Base-by-base conservation (phyloP, 2,888 invertebrate species). In the Dorcus hopei region DNA sequence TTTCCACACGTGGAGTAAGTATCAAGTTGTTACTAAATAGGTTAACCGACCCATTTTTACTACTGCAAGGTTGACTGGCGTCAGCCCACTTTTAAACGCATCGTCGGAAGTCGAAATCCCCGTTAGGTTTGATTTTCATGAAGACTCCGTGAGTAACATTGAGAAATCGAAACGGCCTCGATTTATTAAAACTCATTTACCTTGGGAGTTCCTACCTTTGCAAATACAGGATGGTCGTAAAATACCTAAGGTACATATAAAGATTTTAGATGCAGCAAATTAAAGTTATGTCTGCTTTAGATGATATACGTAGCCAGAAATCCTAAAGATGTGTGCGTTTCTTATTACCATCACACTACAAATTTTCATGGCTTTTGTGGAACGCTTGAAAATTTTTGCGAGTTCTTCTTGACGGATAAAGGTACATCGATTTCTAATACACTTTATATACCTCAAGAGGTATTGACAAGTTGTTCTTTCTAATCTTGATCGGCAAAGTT, bases 1-100 rank as follows among this genome's bases (percentile, higher is more conserved):
- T 90, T 88, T 70, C 89, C 90, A 3, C 90, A 87, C 82, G 74
- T 88, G 60, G 87, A 88, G 87, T 86, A 76, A 83, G 83, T 80
- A 58, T 39, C 4, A 16, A 48, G 49, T 8, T 39, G 19, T n/a
- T 9, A 9, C 3, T 41, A 19, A 19, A 19, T 3, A 19, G 19
- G 19, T 16, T 40, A 68, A 66, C 6, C 54, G 71, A 33, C 14
- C 26, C 6, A 6, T 3, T 33, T 7, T 7, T 4, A 4, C 26
- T 33, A 6, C 14, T 14, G 14, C 14, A 6, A 33, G 26, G 7
- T 2, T 33, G 1, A 6, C 26, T 6, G 7, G 26, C 26, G 3
- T 33, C 7, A 6, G 1, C 7, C 26, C 26, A 51, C 14, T 11
- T 2, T 16, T 9, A 7, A 14, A 42, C 11, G 7, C 1, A 8